Evolutionary conservation across 2,888 invertebrate species (phyloP), one percentile per base, ranked within the genome.

Genomic region (Nymphalis c-album): DNA sequence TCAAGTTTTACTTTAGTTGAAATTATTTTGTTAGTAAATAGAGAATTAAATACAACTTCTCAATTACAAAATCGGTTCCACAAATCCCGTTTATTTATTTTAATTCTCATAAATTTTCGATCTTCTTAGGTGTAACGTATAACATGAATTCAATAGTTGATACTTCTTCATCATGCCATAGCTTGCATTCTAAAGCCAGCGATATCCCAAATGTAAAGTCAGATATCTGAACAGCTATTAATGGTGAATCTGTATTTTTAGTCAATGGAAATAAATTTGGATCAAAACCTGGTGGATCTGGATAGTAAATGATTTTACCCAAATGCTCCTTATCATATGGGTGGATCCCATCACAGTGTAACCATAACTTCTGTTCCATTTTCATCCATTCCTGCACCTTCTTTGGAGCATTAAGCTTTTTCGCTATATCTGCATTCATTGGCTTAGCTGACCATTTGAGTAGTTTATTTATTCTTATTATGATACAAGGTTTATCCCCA

Each of bases 251-350:
- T 7, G 64, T 72, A 17, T 75, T 70, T 66, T 76, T 76, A 26
- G 77, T 73, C 8, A 87, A 67, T 6, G 91, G 88, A 64, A 85
- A 90, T 31, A 76, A 48, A 5, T 71, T 71, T 0, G 88, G 82
- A 57, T 89, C 87, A 63, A 86, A 80, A 7, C 91, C 91, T 1
- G 91, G 91, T 0, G 91, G 91, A 68, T 91, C 73, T 0, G 91
- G 91, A 68, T 81, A 85, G 67, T 92, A 92, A 22, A 75, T 80
- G 69, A 92, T 84, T 8, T 48, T 80, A 0, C 87, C 86, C 62
- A 91, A 78, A 71, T 91, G 91, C 63, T 91, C 89, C 40, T 81
- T 84, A 73, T 91, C 92, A 72, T 88, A 87, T 0, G 84, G 73
- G 74, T 88, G 80, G 40, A 76, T 81, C 0, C 91, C 91, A 4